Conservation (phyloP, 2,113 vertebrate genomes). For the Aspidoscelis tigris region DNA sequence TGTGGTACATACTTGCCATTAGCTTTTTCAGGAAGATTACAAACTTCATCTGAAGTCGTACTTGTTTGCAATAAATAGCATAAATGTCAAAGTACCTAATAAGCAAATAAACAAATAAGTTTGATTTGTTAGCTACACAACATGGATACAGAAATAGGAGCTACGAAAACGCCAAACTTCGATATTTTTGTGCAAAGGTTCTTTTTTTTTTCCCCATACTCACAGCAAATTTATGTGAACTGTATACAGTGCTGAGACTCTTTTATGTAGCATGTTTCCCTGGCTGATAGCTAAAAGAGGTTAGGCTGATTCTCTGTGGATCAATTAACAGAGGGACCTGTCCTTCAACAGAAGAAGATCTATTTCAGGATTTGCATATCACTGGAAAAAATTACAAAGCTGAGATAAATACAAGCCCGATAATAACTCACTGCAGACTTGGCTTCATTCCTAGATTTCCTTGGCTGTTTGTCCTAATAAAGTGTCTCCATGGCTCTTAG, state of each 20-base stretch:
- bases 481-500: constrained; percentile 87
- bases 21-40: constrained; percentile 60
- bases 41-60: constrained; percentile 71
- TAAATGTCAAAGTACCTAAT: constrained; percentile 69
- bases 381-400: constrained; percentile 88
- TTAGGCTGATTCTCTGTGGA: constrained; percentile 89
- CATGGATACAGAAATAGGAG: constrained; percentile 61
- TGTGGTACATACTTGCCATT: constrained; percentile 59
- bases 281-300: constrained; percentile 82
- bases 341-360: constrained; percentile 89
- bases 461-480: constrained; percentile 92
- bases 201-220: constrained; percentile 62
- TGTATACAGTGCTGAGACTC: constrained; percentile 71
- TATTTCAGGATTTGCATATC: constrained; percentile 91
- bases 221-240: constrained; percentile 78
- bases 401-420: constrained; percentile 85
- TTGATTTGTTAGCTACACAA: constrained; percentile 74
- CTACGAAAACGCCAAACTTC: constrained; percentile 57
- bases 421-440: constrained; percentile 94
- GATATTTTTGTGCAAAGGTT: constrained; percentile 60
- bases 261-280: constrained; percentile 82
- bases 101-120: constrained; percentile 79
- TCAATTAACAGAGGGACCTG: constrained; percentile 93
- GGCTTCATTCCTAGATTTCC: constrained; percentile 90
- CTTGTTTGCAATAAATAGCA: constrained; percentile 71